phyloP scores from a whole-genome alignment of 2,888 invertebrate genomes.

The Flexamia atlantica region DNA sequence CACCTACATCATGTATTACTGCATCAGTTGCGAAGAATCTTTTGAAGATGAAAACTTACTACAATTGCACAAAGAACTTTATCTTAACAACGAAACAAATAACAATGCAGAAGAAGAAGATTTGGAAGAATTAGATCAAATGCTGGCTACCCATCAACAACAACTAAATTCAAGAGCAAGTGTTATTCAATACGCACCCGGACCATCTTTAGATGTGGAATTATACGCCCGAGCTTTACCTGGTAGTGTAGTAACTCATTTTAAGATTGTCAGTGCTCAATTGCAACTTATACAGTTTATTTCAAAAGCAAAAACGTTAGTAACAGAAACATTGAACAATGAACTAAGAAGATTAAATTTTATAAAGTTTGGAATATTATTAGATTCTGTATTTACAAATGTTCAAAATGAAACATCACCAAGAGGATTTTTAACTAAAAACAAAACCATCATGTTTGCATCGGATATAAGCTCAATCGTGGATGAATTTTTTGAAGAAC shows the following conservation, averaged over 20 bases:
- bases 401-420: conserved; percentile 36
- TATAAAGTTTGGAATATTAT: conserved; percentile 19
- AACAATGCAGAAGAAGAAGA: too few relatives aligned
- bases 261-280: neutral
- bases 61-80: too few relatives aligned
- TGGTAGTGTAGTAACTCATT: neutral
- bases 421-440: conserved; percentile 41
- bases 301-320: neutral
- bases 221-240: neutral
- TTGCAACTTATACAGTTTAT: neutral
- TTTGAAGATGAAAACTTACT: too few relatives aligned
- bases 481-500: conserved; percentile 24
- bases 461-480: neutral
- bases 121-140: too few relatives aligned
- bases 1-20: too few relatives aligned
- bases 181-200: too few relatives aligned
- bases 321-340: neutral
- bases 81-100: too few relatives aligned
- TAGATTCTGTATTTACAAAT: conserved; percentile 15
- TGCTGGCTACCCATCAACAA: too few relatives aligned
- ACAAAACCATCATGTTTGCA: conserved; percentile 15
- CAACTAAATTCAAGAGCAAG: too few relatives aligned
- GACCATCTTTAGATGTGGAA: neutral
- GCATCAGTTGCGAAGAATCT: too few relatives aligned
- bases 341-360: conserved; percentile 34